Conservation (phyloP, 2,888 invertebrate genomes). For the Leptura quadrifasciata region DNA sequence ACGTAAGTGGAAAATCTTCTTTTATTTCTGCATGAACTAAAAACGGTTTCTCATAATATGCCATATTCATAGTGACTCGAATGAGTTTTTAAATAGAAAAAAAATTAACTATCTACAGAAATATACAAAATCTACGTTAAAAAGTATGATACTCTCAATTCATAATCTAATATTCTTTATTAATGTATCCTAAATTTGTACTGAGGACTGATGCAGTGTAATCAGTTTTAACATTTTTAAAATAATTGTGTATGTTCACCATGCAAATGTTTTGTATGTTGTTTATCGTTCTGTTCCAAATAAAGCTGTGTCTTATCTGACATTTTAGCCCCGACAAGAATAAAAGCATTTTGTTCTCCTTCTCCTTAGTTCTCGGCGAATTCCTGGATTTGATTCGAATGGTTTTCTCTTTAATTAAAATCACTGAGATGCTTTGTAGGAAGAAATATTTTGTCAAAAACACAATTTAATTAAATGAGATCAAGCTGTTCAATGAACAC, state of each 20-base stretch:
- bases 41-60: neutral
- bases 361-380: conserved; percentile 8
- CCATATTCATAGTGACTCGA: neutral
- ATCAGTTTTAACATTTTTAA: too few species aligned
- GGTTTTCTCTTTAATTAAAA: conserved; percentile 56
- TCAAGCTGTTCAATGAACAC: neutral
- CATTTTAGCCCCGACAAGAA: conserved; percentile 33
- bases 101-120: neutral
- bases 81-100: neutral
- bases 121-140: neutral
- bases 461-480: conserved; percentile 20
- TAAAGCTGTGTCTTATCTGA: conserved; percentile 54
- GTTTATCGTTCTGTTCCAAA: conserved; percentile 15
- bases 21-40: too few species aligned
- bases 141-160: neutral
- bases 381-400: conserved; percentile 47
- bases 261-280: conserved; percentile 3
- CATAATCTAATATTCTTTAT: neutral
- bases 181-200: neutral
- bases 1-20: too few species aligned
- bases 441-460: conserved; percentile 26
- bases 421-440: conserved; percentile 48
- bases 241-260: too few species aligned
- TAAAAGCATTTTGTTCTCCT: conserved; percentile 23
- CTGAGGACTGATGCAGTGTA: too few species aligned